Conservation (phyloP, 2,797 vertebrate species). For the Anolis apletophallus region DNA sequence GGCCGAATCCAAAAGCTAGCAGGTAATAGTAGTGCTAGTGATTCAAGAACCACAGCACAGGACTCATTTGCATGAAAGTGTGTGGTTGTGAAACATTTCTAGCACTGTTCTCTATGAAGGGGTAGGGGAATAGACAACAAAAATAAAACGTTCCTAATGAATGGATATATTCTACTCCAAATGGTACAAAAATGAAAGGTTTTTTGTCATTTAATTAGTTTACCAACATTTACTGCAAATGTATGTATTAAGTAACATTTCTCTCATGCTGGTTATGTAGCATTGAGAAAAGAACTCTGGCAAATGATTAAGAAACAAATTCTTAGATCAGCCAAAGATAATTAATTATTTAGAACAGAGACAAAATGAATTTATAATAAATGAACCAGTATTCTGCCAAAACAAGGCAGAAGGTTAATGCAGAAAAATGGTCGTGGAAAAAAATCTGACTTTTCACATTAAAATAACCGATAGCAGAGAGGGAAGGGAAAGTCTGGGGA, state of each 20-base stretch:
- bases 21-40: neutral
- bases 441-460: neutral
- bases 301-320: neutral
- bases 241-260: slow-evolving; percentile 1
- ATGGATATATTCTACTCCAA: neutral
- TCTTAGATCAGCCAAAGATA: neutral
- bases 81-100: neutral
- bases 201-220: neutral
- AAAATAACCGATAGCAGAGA: neutral
- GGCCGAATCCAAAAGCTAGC: neutral
- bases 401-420: neutral
- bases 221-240: slow-evolving; percentile 4
- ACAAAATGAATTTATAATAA: neutral
- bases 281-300: neutral
- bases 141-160: neutral
- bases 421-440: neutral
- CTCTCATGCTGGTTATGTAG: neutral
- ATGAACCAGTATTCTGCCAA: neutral
- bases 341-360: slow-evolving; percentile 3
- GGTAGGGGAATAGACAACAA: neutral
- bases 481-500: neutral
- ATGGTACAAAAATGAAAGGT: neutral
- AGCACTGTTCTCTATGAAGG: neutral
- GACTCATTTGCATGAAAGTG: neutral
- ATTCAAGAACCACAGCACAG: neutral